Evolutionary conservation across 2,888 invertebrate genomes (phyloP).

Genomic region (Sclerodermus sp.): DNA sequence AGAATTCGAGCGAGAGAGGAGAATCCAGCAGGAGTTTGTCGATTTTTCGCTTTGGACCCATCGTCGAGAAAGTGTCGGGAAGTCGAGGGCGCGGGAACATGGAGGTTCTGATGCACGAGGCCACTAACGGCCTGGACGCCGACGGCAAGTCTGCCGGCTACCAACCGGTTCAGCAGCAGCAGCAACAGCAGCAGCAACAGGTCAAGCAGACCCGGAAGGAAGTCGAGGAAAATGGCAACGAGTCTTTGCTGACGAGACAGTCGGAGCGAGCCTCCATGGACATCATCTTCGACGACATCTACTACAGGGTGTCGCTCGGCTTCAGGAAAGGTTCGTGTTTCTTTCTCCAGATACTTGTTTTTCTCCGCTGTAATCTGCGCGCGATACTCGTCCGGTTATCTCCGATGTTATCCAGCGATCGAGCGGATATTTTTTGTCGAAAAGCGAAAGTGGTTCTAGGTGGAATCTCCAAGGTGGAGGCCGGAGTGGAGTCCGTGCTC

Average conservation of each 20-base stretch:
- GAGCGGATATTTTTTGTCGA: no score
- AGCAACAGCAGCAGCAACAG: background rate
- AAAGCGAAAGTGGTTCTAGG: no score
- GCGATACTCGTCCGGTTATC: no score
- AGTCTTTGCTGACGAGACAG: background rate
- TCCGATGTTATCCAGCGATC: no score
- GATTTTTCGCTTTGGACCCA: background rate
- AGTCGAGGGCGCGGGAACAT: no score
- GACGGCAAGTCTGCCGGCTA: constrained; percentile 1
- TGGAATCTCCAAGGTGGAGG: no score
- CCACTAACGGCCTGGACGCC: constrained; percentile 31
- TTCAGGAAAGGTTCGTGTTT: constrained; percentile 72
- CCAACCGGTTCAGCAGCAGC: background rate
- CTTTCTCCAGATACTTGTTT: no score
- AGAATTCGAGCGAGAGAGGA: background rate
- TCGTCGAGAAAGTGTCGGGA: background rate
- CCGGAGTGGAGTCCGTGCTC: no score
- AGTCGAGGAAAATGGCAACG: background rate
- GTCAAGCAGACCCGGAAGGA: background rate
- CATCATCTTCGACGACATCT: constrained; percentile 74
- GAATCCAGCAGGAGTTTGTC: background rate
- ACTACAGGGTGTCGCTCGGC: constrained; percentile 72
- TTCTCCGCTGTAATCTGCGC: no score
- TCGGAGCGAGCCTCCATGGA: constrained; percentile 63
- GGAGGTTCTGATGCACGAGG: constrained; percentile 54